These are phyloP conservation scores for Basileuterus tristriatus DNA, from an alignment of 2,797 vertebrate species.

Conservation along the genomic window DNA sequence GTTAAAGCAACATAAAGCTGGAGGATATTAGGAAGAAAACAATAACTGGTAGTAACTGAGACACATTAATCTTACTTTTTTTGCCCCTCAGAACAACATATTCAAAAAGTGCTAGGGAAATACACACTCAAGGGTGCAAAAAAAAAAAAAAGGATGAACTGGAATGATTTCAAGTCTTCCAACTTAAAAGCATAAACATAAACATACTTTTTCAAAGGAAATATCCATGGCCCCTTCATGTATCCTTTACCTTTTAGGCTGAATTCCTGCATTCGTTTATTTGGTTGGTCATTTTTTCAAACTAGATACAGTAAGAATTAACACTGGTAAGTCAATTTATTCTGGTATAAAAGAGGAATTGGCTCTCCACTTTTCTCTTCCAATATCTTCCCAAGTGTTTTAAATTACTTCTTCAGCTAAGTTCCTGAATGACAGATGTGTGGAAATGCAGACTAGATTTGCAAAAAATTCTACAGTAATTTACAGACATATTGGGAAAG, in stretches of 20 bases:
- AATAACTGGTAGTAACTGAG: conserved; percentile 12
- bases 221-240: neutral
- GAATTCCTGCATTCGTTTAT: neutral
- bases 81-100: neutral
- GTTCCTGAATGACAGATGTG: neutral
- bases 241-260: neutral
- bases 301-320: neutral
- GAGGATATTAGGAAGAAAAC: conserved; percentile 39
- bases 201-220: neutral
- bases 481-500: neutral
- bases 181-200: neutral
- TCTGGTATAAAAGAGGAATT: neutral
- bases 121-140: neutral
- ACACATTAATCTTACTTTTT: neutral
- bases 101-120: neutral
- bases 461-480: neutral
- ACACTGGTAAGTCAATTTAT: neutral
- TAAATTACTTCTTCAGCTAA: neutral
- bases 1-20: conserved; percentile 42
- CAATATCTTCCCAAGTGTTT: neutral
- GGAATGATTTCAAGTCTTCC: neutral
- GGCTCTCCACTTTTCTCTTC: neutral
- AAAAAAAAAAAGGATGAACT: neutral
- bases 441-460: neutral
- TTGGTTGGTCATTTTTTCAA: neutral